These are phyloP conservation scores for Andrena bucephala DNA, from an alignment of 2,888 invertebrate species.

Conservation along the genomic window DNA sequence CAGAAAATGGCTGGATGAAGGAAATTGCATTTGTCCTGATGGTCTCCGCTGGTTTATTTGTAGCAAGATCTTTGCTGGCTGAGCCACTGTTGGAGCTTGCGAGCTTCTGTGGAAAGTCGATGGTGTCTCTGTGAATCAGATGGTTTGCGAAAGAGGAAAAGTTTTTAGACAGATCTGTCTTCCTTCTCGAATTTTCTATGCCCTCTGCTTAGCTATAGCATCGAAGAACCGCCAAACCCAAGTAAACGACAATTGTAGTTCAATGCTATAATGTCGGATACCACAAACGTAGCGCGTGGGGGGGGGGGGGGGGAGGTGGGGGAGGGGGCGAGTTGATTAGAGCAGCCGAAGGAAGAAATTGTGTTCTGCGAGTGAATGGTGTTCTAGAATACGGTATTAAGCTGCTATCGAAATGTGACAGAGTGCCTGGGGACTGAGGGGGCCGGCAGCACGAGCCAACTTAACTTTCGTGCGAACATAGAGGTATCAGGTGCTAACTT, in stretches of 20 bases:
- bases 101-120: no score
- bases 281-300: background rate
- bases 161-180: no score
- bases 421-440: slow-evolving; percentile 65
- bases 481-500: slow-evolving; percentile 69
- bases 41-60: no score
- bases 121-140: no score
- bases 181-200: no score
- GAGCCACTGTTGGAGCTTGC: background rate
- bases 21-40: slow-evolving; percentile 12
- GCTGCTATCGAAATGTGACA: slow-evolving; percentile 68
- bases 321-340: slow-evolving; percentile 20
- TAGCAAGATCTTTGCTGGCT: no score
- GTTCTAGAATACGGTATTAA: slow-evolving; percentile 53
- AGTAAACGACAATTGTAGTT: background rate
- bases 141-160: no score
- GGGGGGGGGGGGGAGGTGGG: background rate
- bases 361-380: slow-evolving; percentile 56
- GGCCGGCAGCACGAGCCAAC: slow-evolving; percentile 66
- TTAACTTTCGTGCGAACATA: slow-evolving; percentile 68
- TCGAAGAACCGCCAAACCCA: background rate
- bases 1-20: background rate
- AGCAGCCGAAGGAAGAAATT: slow-evolving; percentile 40
- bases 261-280: background rate
- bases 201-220: no score